Conservation (phyloP, 2,888 invertebrate species). For the Neocrepidodera transversa region DNA sequence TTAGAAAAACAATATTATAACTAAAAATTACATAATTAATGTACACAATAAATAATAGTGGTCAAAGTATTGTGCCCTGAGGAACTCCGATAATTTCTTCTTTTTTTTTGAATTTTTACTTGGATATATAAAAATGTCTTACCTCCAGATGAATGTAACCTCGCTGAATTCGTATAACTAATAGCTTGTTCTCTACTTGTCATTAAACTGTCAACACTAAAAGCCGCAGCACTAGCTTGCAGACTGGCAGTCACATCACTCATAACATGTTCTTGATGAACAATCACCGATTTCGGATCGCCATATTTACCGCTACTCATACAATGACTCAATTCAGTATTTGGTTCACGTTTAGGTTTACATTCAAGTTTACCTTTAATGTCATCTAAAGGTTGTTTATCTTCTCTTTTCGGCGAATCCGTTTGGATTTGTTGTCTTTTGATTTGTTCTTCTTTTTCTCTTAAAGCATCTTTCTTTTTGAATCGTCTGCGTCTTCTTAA, state of each 20-base stretch:
- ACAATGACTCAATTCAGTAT: constrained; percentile 65
- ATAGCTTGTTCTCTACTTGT: constrained; percentile 59
- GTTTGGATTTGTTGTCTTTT: constrained; percentile 74
- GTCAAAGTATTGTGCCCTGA: too few relatives aligned
- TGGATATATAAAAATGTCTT: too few relatives aligned
- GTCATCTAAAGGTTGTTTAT: constrained; percentile 61
- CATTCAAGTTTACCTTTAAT: constrained; percentile 62
- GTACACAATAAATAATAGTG: too few relatives aligned
- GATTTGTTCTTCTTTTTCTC: constrained; percentile 88
- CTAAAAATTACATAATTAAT: too few relatives aligned
- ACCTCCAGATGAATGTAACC: constrained; percentile 62
- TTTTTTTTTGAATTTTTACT: too few relatives aligned
- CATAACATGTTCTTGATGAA: constrained; percentile 58
- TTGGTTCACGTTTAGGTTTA: constrained; percentile 76
- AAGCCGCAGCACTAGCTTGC: constrained; percentile 61
- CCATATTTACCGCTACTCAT: constrained; percentile 59
- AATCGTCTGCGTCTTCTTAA: constrained; percentile 87
- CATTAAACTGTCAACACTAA: constrained; percentile 71
- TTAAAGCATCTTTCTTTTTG: constrained; percentile 89
- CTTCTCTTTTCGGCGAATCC: constrained; percentile 54
- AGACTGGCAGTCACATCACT: constrained; percentile 56
- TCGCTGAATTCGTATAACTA: constrained; percentile 52
- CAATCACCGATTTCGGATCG: constrained; percentile 57
- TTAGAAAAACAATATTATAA: too few relatives aligned
- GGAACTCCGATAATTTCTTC: too few relatives aligned